A percentile compares a stretch with the other conserved stretches of the same genome.
These are phyloP conservation scores for Parelbella ahira DNA, from an alignment of 2,888 invertebrate species.

Conservation along the genomic window DNA sequence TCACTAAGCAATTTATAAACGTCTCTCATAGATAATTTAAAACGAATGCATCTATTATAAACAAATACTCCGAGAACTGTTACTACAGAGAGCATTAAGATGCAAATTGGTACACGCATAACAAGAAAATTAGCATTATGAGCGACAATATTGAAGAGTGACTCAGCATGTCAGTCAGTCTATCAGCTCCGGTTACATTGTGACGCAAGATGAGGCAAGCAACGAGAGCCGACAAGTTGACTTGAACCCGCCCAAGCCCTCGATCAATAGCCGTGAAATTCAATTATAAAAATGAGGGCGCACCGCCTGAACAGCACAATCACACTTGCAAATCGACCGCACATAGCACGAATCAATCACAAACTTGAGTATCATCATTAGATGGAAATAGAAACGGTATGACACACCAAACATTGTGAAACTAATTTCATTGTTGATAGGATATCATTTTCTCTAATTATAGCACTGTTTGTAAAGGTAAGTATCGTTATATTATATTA, in stretches of 20 bases:
- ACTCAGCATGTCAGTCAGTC: conserved; percentile 64
- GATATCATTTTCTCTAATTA: too few species aligned
- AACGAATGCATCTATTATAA: conserved; percentile 33
- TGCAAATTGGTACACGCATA: conserved; percentile 77
- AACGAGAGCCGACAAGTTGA: conserved; percentile 55
- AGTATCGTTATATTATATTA: too few species aligned
- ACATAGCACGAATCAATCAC: conserved; percentile 7
- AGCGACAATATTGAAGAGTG: conserved; percentile 73
- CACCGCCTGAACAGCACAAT: conserved; percentile 39
- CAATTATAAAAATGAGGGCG: conserved; percentile 63
- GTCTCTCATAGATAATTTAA: conserved; percentile 19
- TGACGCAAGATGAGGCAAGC: conserved; percentile 57
- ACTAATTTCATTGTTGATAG: too few species aligned
- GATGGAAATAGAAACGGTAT: too few species aligned
- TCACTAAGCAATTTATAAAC: conserved; percentile 11
- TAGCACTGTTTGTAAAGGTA: too few species aligned
- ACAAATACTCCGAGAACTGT: conserved; percentile 38
- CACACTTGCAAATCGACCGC: conserved; percentile 22
- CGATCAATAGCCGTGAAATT: conserved; percentile 71
- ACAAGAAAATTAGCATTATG: conserved; percentile 73
- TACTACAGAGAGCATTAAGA: conserved; percentile 65
- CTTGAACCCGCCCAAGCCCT: conserved; percentile 67
- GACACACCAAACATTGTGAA: too few species aligned
- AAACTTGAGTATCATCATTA: too few species aligned
- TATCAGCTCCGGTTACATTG: conserved; percentile 62